Evolutionary conservation across 1,140 invertebrate species (phyloP).

Genomic region (Orchestia grillus): DNA sequence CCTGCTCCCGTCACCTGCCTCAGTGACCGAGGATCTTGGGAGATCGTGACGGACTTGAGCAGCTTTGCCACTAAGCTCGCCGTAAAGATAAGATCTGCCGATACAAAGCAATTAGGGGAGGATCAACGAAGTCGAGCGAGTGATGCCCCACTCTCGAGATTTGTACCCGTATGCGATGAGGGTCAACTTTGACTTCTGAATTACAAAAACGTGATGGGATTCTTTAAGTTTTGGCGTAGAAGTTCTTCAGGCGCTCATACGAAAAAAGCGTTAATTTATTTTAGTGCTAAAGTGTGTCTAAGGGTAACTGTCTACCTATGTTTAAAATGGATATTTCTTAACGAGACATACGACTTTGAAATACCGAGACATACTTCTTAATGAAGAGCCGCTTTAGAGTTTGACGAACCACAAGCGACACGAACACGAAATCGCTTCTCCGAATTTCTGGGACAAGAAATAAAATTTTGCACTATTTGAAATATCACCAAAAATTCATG

Average conservation of each 20-base stretch:
- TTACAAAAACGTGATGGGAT: neutral
- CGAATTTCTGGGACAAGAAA: too few relatives aligned
- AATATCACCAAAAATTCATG: too few relatives aligned
- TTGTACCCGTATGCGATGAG: neutral
- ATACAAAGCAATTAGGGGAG: constrained; percentile 13
- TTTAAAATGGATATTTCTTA: neutral
- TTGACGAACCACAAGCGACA: too few relatives aligned
- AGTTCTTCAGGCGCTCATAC: neutral
- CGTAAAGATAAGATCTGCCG: neutral
- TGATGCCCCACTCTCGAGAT: neutral
- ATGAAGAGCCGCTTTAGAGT: too few relatives aligned
- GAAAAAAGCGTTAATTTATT: neutral
- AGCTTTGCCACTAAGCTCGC: constrained; percentile 14
- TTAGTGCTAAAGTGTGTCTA: neutral
- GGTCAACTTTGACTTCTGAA: neutral
- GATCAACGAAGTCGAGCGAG: neutral
- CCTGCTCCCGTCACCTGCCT: neutral
- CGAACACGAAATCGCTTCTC: too few relatives aligned
- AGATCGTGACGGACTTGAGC: neutral
- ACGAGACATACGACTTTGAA: too few relatives aligned
- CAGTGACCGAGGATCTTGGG: neutral
- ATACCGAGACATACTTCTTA: too few relatives aligned
- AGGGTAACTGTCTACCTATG: neutral
- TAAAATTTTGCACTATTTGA: too few relatives aligned
- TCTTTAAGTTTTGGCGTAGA: neutral